Evolutionary conservation across 2,888 invertebrate species (phyloP), one percentile per base, ranked within the genome.

Genomic region (Drosophila colorata): DNA sequence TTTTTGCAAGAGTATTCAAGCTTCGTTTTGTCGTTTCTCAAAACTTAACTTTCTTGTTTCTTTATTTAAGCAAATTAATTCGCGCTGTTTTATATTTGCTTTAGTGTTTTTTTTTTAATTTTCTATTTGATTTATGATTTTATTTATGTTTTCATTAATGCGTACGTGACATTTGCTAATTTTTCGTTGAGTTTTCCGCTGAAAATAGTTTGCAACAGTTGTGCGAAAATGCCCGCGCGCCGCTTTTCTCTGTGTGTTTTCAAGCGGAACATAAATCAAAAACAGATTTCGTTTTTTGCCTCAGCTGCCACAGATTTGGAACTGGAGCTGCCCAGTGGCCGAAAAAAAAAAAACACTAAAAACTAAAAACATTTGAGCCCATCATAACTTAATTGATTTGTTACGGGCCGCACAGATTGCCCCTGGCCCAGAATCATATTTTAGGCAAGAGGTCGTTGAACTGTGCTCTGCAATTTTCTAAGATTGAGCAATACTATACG

Each of bases 111-210:
- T 28, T 37, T 53, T 47, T 56, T 53, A 57, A 51, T 78, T 66
- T 59, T 25, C 11, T 16, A 25, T 35, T 48, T 72, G 76, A 80
- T 79, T 77, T 75, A 68, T 65, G 44, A 23, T 44, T 66, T 74
- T 68, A 69, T 70, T 65, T 69, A 61, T 71, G 44, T 55, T 69
- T 69, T 59, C 41, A 56, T 60, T 59, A 58, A 46, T 60, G 44
- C 58, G 78, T 53, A 72, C 88, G 88, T 88, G 86, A 83, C 88
- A 83, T 80, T 82, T 57, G 74, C 71, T 58, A 80, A 86, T 79
- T 81, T 69, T 59, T 46, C 58, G 41, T 33, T 13, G 40, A 58
- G 41, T 71, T 74, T 58, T 35, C 20, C 16, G 9, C 20, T 2
- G 5, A 35, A 64, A 64, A 28, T 20, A n/a, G 9, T 31, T 14